These are phyloP conservation scores for Falco novaeseelandiae DNA, from an alignment of 2,797 vertebrate species.

Conservation along the genomic window DNA sequence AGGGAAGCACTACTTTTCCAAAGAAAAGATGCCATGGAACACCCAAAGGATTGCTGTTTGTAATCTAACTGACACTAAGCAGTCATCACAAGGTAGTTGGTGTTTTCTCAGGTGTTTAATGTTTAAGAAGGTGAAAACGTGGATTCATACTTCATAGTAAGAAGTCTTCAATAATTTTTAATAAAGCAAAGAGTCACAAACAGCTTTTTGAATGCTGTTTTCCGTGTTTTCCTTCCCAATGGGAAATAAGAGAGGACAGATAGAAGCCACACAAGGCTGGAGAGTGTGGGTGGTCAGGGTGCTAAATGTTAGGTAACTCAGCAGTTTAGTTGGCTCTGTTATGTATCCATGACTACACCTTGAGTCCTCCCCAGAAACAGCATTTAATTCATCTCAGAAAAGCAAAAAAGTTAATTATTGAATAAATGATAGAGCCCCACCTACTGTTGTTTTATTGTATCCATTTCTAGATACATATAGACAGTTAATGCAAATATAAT, in stretches of 20 bases:
- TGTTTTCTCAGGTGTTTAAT: neutral
- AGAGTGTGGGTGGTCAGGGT: neutral
- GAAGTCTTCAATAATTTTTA: neutral
- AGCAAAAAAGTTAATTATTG: neutral
- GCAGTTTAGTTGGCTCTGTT: neutral
- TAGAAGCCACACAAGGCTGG: neutral
- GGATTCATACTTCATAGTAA: neutral
- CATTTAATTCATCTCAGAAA: neutral
- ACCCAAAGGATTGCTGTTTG: neutral
- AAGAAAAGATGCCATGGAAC: neutral
- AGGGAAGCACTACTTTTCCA: neutral
- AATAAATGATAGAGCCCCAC: constrained; percentile 29
- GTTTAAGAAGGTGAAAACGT: neutral
- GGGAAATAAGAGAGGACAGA: neutral
- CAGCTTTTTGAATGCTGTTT: neutral
- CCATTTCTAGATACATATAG: neutral
- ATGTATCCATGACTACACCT: neutral
- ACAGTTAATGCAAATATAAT: neutral
- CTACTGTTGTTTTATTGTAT: neutral
- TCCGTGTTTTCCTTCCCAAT: neutral
- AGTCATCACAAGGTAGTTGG: neutral
- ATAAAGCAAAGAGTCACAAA: neutral
- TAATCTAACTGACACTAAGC: neutral
- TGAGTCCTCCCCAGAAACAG: neutral
- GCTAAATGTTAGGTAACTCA: neutral